Base-by-base conservation (phyloP, 1,140 invertebrate species). In the Cydia strobilella region DNA sequence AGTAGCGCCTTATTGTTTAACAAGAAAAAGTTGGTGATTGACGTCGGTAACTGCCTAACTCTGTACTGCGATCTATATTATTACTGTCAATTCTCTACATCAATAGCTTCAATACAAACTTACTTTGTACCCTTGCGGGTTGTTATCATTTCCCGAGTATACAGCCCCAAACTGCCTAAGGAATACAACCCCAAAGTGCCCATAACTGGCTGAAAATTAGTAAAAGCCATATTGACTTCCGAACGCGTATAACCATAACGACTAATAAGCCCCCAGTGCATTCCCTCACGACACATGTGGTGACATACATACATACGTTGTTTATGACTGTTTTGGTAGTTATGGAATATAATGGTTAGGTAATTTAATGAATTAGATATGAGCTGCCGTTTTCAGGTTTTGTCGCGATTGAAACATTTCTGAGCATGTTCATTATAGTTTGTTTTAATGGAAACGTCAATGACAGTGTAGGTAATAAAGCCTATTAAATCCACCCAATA, bases 331-430 rank as follows among this genome's bases (percentile, higher is more conserved):
- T 31, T 65, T 35, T 65, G 25, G 25, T 65, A 13, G 27, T 65
- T 82, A 80, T 83, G 85, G 85, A 79, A 75, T 76, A 77, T 83
- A 77, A 74, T 69, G 66, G 72, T 72, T 20, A 74, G 72, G 74
- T 20, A 74, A 73, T 78, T 72, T 20, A 15, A 71, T 69, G 69
- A 76, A 72, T 72, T 35, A 39, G 35, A 59, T 23, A 59, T 23
- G 18, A 59, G n/a, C 18, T 54, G 3, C 13, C 3, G n/a, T 51
- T 59, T 59, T 12, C 54, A 59, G 13, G 54, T 59, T 59, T 59
- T 59, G 54, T 7, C n/a, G n/a, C 20, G 10, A 7, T n/a, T n/a
- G n/a, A 18, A 51, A 51, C 13, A 15, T 51, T 51, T 48, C 2
- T 45, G 42, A 15, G 13, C 42, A 15, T n/a, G n/a, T n/a, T n/a